Evolutionary conservation across 2,888 invertebrate species (phyloP).

Genomic region (Heliconius sara): DNA sequence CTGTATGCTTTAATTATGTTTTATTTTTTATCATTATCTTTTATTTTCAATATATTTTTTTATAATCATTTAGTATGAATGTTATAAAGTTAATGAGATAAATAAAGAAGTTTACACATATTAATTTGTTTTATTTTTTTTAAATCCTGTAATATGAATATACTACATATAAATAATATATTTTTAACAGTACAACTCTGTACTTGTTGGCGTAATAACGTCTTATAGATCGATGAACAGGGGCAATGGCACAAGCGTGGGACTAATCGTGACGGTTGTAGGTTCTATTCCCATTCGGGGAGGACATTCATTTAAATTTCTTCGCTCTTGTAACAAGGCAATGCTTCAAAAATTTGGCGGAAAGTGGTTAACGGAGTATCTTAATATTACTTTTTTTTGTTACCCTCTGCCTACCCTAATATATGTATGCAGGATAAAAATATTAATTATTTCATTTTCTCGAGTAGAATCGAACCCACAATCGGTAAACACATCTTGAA

Average conservation of each 20-base stretch:
- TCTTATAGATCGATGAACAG: neutral
- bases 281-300: neutral
- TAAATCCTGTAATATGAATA: neutral
- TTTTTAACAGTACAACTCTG: too few relatives aligned
- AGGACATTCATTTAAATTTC: neutral
- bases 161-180: too few relatives aligned
- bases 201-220: too few relatives aligned
- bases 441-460: too few relatives aligned
- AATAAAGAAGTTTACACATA: conserved; percentile 3
- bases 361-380: too few relatives aligned
- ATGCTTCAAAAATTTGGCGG: too few relatives aligned
- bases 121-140: neutral
- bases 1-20: too few relatives aligned
- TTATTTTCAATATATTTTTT: neutral
- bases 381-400: too few relatives aligned
- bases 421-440: too few relatives aligned
- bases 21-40: neutral
- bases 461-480: too few relatives aligned
- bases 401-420: too few relatives aligned
- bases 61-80: neutral
- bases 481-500: too few relatives aligned
- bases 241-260: neutral
- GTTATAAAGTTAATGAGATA: neutral
- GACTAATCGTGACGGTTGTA: neutral
- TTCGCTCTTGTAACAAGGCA: neutral